Conservation (phyloP, 1,140 invertebrate species). For the Sminthurinus signatus region DNA sequence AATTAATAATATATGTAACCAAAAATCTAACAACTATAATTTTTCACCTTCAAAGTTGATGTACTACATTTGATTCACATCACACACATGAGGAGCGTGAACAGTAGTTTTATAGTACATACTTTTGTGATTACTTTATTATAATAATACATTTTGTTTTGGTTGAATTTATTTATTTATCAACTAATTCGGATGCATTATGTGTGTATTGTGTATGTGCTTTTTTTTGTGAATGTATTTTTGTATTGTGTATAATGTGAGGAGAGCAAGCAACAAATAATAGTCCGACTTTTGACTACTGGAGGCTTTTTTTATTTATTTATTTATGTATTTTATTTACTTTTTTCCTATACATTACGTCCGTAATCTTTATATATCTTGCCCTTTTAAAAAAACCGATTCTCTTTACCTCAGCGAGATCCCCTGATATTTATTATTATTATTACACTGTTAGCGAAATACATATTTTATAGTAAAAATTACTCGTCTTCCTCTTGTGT, state of each 20-base stretch:
- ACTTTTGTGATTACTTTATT: too few species aligned
- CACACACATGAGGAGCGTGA: too few species aligned
- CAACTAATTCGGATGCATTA: too few species aligned
- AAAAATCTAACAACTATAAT: too few species aligned
- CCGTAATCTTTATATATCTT: constrained; percentile 6
- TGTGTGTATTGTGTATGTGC: not conserved
- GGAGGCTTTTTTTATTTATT: constrained; percentile 2
- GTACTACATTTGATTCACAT: too few species aligned
- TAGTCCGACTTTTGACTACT: constrained; percentile 38
- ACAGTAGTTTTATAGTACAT: too few species aligned
- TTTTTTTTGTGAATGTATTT: not conserved
- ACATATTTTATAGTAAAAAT: too few species aligned
- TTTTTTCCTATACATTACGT: constrained; percentile 9
- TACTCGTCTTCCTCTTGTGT: too few species aligned
- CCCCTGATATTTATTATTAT: constrained; percentile 4
- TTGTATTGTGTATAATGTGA: not conserved
- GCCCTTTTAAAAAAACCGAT: constrained; percentile 5
- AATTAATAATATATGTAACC: too few species aligned
- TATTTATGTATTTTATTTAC: not conserved
- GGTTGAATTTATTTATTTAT: not conserved
- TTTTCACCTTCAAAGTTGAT: too few species aligned
- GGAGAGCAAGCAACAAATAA: constrained; percentile 12
- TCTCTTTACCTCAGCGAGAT: constrained; percentile 7
- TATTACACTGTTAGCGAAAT: not conserved
- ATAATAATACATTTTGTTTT: too few species aligned